These are phyloP conservation scores for Mastigias papua DNA, from an alignment of 30 jellyfish, hydroid and myxozoan genomes.

Conservation along the genomic window DNA sequence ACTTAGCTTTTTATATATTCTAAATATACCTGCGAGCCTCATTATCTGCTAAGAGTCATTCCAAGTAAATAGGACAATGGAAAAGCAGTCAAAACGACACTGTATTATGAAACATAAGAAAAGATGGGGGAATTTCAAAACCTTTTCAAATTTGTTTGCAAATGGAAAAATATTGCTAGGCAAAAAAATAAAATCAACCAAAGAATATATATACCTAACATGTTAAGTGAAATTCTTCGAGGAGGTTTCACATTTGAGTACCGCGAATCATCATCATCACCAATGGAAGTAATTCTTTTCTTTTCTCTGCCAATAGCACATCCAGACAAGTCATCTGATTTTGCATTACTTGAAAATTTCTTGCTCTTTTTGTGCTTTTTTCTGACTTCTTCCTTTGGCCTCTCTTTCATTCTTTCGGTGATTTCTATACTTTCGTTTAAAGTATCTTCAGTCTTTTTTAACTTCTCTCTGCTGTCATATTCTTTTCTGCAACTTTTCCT, in stretches of 20 bases:
- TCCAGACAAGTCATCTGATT: background rate
- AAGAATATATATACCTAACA: constrained; percentile 22
- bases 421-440: background rate
- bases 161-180: too few relatives aligned
- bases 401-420: constrained; percentile 15
- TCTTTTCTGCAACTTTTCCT: background rate
- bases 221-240: constrained; percentile 19
- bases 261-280: constrained; percentile 36
- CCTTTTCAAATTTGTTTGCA: background rate
- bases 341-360: background rate
- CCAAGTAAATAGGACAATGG: too few relatives aligned
- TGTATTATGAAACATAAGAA: too few relatives aligned
- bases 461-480: background rate
- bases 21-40: too few relatives aligned
- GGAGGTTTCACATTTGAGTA: constrained; percentile 41
- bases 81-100: too few relatives aligned
- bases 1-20: too few relatives aligned
- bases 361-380: constrained; percentile 27
- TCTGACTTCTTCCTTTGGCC: constrained; percentile 5
- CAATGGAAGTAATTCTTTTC: background rate
- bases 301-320: background rate
- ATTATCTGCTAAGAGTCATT: too few relatives aligned
- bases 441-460: background rate
- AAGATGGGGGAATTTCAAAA: too few relatives aligned
- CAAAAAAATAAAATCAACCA: too few relatives aligned